These are phyloP conservation scores for Azorinus chamasolen DNA, from an alignment of 2,888 invertebrate genomes.

Conservation along the genomic window DNA sequence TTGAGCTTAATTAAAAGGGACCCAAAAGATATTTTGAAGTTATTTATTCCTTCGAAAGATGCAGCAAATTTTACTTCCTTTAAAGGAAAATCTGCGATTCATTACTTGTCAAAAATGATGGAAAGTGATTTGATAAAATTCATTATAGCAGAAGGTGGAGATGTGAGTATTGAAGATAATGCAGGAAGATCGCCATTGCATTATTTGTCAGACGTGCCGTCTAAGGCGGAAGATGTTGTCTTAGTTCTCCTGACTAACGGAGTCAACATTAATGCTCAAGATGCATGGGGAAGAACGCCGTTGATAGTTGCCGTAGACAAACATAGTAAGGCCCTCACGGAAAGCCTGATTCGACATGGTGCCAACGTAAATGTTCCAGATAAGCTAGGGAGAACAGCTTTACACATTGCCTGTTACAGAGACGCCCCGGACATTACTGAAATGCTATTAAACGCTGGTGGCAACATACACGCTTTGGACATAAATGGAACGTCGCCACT, in stretches of 20 bases:
- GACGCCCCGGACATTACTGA: conserved; percentile 3
- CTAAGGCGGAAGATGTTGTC: neutral
- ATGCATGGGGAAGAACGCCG: conserved; percentile 24
- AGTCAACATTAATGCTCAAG: conserved; percentile 7
- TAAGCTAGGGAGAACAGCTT: conserved; percentile 12
- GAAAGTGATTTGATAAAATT: neutral
- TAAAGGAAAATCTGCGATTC: conserved; percentile 3
- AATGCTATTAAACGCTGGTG: conserved; percentile 28
- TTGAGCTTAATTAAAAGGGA: neutral
- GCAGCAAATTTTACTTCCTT: neutral
- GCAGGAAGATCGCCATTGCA: neutral
- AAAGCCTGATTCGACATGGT: conserved; percentile 2
- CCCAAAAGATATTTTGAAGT: neutral
- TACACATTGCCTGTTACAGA: conserved; percentile 28
- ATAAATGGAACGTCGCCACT: conserved; percentile 30
- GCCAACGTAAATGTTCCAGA: conserved; percentile 12
- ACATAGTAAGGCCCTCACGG: neutral
- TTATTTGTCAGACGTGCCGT: conserved; percentile 3
- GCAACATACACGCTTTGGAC: conserved; percentile 30
- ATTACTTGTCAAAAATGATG: neutral
- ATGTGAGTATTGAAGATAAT: conserved; percentile 4
- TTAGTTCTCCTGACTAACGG: conserved; percentile 2
- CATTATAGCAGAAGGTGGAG: neutral
- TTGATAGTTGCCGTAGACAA: conserved; percentile 7
- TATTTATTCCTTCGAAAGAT: neutral